phyloP scores from a whole-genome alignment of 1,140 invertebrate species.

The Lethrus apterus region DNA sequence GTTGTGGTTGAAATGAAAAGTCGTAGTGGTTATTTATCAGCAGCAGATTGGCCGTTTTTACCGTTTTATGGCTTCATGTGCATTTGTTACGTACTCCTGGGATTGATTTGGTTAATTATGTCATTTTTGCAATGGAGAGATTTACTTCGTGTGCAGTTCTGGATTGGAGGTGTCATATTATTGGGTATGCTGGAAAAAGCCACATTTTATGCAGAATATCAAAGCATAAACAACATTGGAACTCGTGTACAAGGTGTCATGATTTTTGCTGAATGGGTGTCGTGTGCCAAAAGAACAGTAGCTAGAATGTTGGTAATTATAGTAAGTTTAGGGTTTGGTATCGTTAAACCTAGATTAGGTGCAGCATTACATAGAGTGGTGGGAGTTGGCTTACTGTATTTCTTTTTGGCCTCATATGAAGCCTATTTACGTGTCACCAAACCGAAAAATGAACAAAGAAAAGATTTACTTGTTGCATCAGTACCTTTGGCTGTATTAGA shows the following conservation, averaged over 20 bases:
- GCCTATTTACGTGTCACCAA: slow-evolving; percentile 69
- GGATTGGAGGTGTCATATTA: slow-evolving; percentile 86
- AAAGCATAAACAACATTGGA: slow-evolving; percentile 70
- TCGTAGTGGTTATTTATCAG: slow-evolving; percentile 64
- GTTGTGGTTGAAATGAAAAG: slow-evolving; percentile 59
- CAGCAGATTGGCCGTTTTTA: slow-evolving; percentile 64
- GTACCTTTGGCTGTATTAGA: slow-evolving; percentile 67
- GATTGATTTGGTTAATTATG: slow-evolving; percentile 76
- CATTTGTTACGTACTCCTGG: slow-evolving; percentile 73
- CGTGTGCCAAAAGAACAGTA: slow-evolving; percentile 80
- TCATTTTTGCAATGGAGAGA: slow-evolving; percentile 84
- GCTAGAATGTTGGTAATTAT: slow-evolving; percentile 90
- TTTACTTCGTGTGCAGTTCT: slow-evolving; percentile 88
- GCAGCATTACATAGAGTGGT: slow-evolving; percentile 80
- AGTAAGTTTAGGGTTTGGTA: slow-evolving; percentile 89
- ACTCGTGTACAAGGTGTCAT: slow-evolving; percentile 58
- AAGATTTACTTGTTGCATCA: slow-evolving; percentile 61
- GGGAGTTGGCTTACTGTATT: slow-evolving; percentile 73
- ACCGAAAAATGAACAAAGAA: slow-evolving; percentile 56
- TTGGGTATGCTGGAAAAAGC: slow-evolving; percentile 81
- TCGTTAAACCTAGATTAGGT: slow-evolving; percentile 86
- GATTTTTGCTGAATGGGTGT: slow-evolving; percentile 79
- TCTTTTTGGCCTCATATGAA: slow-evolving; percentile 73
- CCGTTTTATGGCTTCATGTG: slow-evolving; percentile 90
- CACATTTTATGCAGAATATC: slow-evolving; percentile 85